Percentiles rank a stretch among this genome's conserved stretches.
Conservation (phyloP, 2,888 invertebrate species). For the Euphydryas editha region DNA sequence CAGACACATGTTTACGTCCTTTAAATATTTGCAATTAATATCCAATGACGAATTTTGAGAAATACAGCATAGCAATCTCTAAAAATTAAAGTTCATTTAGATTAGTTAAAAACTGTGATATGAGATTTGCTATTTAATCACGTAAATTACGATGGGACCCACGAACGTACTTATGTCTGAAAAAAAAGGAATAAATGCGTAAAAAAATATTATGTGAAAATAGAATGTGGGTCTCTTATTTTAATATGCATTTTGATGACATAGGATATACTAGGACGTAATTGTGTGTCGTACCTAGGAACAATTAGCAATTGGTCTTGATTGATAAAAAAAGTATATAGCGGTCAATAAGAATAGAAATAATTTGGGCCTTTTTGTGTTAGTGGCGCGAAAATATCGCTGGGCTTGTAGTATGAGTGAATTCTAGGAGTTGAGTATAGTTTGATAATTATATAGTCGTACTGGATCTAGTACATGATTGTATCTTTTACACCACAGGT, state of each 20-base stretch:
- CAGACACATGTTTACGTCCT: conserved; percentile 13
- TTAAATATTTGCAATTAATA: background rate
- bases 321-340: background rate
- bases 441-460: conserved; percentile 28
- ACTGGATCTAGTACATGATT: conserved; percentile 21
- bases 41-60: background rate
- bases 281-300: conserved; percentile 4
- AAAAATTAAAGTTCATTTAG: conserved; percentile 35
- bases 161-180: background rate
- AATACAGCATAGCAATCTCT: conserved; percentile 3
- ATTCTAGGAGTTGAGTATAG: conserved; percentile 47
- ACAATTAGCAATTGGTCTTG: background rate
- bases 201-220: background rate
- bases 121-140: conserved; percentile 50
- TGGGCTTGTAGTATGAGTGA: conserved; percentile 27
- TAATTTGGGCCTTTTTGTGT: background rate
- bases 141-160: conserved; percentile 3
- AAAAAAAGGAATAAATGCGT: background rate
- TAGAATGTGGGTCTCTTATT: conserved; percentile 6
- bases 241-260: background rate
- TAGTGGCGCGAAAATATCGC: conserved; percentile 10
- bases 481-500: conserved; percentile 18
- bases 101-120: conserved; percentile 64
- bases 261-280: conserved; percentile 1
- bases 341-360: background rate